phyloP scores from a whole-genome alignment of 1,140 invertebrate genomes.

The Stenopsyche tienmushanensis region DNA sequence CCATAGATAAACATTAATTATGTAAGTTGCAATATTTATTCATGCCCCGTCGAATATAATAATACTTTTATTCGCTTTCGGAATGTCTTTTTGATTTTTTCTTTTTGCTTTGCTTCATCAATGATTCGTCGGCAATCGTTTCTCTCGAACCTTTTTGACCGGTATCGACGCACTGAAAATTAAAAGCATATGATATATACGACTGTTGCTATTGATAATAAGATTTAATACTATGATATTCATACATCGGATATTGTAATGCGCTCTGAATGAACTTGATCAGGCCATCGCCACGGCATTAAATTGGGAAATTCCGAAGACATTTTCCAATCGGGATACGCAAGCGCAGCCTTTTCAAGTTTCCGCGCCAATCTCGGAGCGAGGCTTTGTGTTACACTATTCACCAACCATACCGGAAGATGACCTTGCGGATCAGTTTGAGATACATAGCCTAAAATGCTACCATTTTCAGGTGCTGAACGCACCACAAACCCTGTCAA shows the following conservation, averaged over 20 bases:
- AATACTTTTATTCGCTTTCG: constrained; percentile 34
- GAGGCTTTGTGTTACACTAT: constrained; percentile 83
- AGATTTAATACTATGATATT: background rate
- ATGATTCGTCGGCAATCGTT: constrained; percentile 36
- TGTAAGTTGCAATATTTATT: background rate
- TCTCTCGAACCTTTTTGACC: constrained; percentile 35
- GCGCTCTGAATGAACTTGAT: constrained; percentile 71
- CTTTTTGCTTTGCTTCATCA: constrained; percentile 28
- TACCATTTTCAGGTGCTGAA: constrained; percentile 59
- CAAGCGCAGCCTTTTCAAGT: constrained; percentile 76
- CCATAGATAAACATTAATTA: too few species aligned
- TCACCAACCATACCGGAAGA: constrained; percentile 85
- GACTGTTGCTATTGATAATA: background rate
- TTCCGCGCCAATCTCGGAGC: constrained; percentile 82
- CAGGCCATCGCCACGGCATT: constrained; percentile 86
- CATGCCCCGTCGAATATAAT: background rate
- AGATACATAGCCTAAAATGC: constrained; percentile 80
- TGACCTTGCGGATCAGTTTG: constrained; percentile 87
- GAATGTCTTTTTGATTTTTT: constrained; percentile 36
- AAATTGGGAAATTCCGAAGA: constrained; percentile 68
- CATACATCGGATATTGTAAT: constrained; percentile 68
- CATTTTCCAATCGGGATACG: constrained; percentile 78
- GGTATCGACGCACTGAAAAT: constrained; percentile 36
- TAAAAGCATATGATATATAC: background rate
- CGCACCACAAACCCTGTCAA: constrained; percentile 67